These are phyloP conservation scores for Nebria brevicollis DNA, from an alignment of 2,888 invertebrate species.

Conservation along the genomic window DNA sequence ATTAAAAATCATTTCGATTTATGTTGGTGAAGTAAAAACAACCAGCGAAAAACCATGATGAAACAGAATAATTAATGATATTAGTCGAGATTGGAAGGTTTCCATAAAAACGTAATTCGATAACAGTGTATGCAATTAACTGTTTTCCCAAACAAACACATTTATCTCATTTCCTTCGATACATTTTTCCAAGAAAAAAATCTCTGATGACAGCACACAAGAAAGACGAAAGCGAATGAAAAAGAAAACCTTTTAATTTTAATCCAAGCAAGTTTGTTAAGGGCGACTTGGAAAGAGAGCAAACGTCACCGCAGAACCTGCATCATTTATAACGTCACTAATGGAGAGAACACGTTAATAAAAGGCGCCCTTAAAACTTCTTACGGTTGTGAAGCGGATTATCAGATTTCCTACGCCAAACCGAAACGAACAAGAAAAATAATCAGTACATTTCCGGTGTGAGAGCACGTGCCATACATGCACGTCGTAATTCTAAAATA, in stretches of 20 bases:
- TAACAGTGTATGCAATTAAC: slow-evolving; percentile 43
- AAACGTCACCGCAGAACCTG: slow-evolving; percentile 36
- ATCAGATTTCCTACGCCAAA: slow-evolving; percentile 26
- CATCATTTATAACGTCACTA: slow-evolving; percentile 46
- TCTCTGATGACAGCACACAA: neutral
- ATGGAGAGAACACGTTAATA: slow-evolving; percentile 44
- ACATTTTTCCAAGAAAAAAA: slow-evolving; percentile 16
- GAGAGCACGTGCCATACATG: slow-evolving; percentile 24
- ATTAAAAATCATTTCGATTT: neutral
- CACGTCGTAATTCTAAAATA: neutral
- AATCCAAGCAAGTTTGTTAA: slow-evolving; percentile 42
- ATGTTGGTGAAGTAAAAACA: neutral
- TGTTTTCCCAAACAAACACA: slow-evolving; percentile 41
- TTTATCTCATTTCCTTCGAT: slow-evolving; percentile 38
- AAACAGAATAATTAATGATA: slow-evolving; percentile 18
- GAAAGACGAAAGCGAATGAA: neutral
- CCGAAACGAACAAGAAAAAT: slow-evolving; percentile 42
- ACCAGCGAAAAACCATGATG: neutral
- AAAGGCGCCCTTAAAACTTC: slow-evolving; percentile 46
- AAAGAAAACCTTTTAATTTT: slow-evolving; percentile 46
- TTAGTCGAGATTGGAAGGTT: neutral
- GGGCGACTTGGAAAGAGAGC: slow-evolving; percentile 16
- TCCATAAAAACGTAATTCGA: slow-evolving; percentile 40
- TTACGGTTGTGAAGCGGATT: slow-evolving; percentile 40
- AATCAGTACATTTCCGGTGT: slow-evolving; percentile 30